These are phyloP conservation scores for Caenorhabditis zanzibari DNA, from an alignment of 2,888 invertebrate genomes.

Conservation along the genomic window DNA sequence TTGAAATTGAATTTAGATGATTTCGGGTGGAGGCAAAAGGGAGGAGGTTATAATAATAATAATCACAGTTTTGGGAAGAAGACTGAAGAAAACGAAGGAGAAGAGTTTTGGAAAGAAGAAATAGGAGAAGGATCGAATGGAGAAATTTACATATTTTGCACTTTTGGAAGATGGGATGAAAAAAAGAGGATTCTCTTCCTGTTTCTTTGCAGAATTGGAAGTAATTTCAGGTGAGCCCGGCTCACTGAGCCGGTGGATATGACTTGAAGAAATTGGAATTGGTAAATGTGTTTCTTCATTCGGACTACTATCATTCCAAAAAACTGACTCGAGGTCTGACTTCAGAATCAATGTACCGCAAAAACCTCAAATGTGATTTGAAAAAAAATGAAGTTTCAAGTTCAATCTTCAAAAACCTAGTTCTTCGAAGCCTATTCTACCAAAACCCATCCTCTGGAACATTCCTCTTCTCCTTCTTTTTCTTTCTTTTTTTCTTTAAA, in stretches of 20 bases:
- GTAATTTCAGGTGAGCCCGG: neutral
- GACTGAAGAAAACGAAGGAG: neutral
- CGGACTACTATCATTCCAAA: too few relatives aligned
- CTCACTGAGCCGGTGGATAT: too few relatives aligned
- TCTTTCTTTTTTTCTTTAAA: neutral
- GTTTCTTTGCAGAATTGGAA: conserved; percentile 6
- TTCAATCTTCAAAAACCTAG: neutral
- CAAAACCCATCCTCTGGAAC: conserved; percentile 11
- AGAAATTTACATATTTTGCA: conserved; percentile 49
- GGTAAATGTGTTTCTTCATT: too few relatives aligned
- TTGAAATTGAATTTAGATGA: conserved; percentile 60
- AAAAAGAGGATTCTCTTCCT: neutral
- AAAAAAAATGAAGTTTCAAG: too few relatives aligned
- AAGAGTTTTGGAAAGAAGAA: too few relatives aligned
- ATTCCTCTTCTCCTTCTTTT: conserved; percentile 7
- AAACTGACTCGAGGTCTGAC: too few relatives aligned
- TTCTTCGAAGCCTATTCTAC: neutral
- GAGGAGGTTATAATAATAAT: conserved; percentile 21
- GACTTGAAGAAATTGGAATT: conserved; percentile 1
- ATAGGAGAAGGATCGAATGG: conserved; percentile 28
- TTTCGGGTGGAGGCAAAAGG: conserved; percentile 14
- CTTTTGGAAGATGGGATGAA: neutral
- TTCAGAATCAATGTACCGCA: too few relatives aligned
- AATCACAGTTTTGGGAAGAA: conserved; percentile 2
- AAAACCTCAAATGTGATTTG: too few relatives aligned